Evolutionary conservation across 2,797 vertebrate species (phyloP), one percentile per base, ranked within the genome.

Genomic region (Dendrocincla tyrannina): DNA sequence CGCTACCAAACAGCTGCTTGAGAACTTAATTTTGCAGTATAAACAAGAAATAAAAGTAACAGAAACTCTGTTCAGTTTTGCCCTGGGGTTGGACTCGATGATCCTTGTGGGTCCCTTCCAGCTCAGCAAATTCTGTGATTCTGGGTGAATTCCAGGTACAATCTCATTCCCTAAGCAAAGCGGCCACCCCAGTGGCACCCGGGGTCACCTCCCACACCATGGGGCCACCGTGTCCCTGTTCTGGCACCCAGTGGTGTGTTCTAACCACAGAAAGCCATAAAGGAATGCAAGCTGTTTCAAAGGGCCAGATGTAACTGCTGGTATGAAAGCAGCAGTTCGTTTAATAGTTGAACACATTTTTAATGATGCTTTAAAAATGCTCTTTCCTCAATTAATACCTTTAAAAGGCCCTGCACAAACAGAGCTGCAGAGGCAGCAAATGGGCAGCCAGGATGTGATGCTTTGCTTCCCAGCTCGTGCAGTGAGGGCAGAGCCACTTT

Each of bases 311-410:
- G 25, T 25, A 28, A n/a, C 14, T 13, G 28, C 88, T 11, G 80
- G 9, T 7, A 32, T n/a, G n/a, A 14, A 78, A 78, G n/a, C 24
- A 78, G n/a, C 24, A 5, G 39, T 4, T 42, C 53, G 37, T 85
- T 66, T 28, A 68, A 63, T 66, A 67, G 70, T 39, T n/a, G 59
- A 77, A 44, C 37, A 28, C n/a, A 3, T 82, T 93, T 92, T 93
- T 93, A 91, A 92, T 28, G 74, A n/a, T 27, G 74, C 85, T 87
- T 87, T 95, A 20, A 95, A 95, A 8, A 60, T 2, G 37, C 47
- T 44, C 19, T 59, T 82, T 66, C 33, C 69, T 50, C 44, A 33
- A 11, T 16, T 64, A 67, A 5, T 56, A 13, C 67, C 63, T 90
- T 76, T 52, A 37, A 74, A 66, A 73, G 77, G 67, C 13, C 2